Evolutionary conservation across 2,797 vertebrate species (phyloP).

Genomic region (Echeneis naucrates): DNA sequence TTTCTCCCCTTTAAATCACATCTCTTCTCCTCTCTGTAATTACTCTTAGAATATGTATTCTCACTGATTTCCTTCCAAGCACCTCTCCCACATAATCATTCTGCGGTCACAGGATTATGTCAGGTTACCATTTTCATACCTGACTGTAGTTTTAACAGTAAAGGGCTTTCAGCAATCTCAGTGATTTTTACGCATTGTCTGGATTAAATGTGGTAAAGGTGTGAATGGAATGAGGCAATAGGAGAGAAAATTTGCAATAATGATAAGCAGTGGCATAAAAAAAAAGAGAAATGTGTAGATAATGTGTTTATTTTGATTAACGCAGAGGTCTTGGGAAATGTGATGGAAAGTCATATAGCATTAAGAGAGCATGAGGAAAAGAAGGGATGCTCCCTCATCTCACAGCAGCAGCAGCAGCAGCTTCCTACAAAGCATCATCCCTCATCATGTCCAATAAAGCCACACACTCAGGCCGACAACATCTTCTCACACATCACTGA

Average conservation of each 20-base stretch:
- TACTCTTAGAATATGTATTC: constrained; percentile 63
- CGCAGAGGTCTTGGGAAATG: constrained; percentile 64
- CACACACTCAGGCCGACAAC: constrained; percentile 78
- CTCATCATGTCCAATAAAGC: constrained; percentile 84
- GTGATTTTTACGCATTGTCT: constrained; percentile 20
- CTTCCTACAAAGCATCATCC: constrained; percentile 79
- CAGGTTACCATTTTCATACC: constrained; percentile 28
- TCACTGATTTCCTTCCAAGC: constrained; percentile 43
- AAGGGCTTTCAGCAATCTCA: constrained; percentile 34
- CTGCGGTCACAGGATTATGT: constrained; percentile 48
- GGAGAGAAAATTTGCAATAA: constrained; percentile 55
- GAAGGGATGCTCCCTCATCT: constrained; percentile 79
- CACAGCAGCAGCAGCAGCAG: constrained; percentile 64
- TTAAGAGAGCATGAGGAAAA: constrained; percentile 73
- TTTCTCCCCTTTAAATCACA: constrained; percentile 43
- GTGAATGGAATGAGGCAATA: constrained; percentile 27
- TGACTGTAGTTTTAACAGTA: constrained; percentile 38
- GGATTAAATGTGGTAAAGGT: constrained; percentile 34
- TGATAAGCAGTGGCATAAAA: constrained; percentile 22
- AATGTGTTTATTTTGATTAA: constrained; percentile 79
- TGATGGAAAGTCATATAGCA: constrained; percentile 80
- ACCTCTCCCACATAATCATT: constrained; percentile 49
- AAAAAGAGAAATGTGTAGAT: constrained; percentile 49
- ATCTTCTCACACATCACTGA: constrained; percentile 66
- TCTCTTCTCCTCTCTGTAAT: constrained; percentile 62